These are phyloP conservation scores for Drosophila nigritarsus DNA, from an alignment of 2,888 invertebrate species.

Conservation along the genomic window DNA sequence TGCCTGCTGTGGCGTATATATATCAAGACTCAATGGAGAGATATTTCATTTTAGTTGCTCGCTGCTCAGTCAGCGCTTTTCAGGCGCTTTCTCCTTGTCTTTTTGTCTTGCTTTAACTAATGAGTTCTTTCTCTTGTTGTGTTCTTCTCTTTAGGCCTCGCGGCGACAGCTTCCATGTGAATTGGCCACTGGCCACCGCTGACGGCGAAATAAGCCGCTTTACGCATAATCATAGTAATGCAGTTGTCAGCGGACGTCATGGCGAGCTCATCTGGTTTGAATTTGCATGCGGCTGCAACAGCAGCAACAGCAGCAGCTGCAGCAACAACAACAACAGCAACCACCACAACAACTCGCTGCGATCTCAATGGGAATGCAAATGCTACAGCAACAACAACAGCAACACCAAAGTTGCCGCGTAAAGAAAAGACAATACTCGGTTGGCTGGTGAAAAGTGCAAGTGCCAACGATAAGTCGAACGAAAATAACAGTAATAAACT, in stretches of 20 bases:
- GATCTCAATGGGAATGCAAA: constrained; percentile 61
- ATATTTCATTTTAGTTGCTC: constrained; percentile 6
- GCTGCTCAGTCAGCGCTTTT: constrained; percentile 17
- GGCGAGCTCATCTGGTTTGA: constrained; percentile 39
- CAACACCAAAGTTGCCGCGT: constrained; percentile 46
- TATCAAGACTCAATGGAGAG: constrained; percentile 29
- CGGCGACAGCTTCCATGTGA: constrained; percentile 50
- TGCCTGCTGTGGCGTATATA: constrained; percentile 23
- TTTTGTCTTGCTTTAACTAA: constrained; percentile 10
- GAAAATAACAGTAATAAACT: constrained; percentile 40
- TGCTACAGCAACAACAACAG: constrained; percentile 10
- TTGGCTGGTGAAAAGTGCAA: constrained; percentile 80
- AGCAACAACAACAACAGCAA: background rate
- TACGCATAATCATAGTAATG: constrained; percentile 26
- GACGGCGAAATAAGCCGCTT: constrained; percentile 20
- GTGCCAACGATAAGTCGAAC: constrained; percentile 44
- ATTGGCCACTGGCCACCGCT: constrained; percentile 56
- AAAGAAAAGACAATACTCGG: constrained; percentile 82
- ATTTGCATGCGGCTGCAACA: constrained; percentile 33
- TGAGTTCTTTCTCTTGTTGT: constrained; percentile 18
- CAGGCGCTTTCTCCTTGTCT: constrained; percentile 42
- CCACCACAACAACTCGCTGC: constrained; percentile 17
- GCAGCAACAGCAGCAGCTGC: constrained; percentile 9
- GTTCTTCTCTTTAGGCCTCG: constrained; percentile 57
- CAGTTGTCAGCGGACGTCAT: constrained; percentile 41